Conservation (phyloP, 64 coral and sea anemone genomes). For the Stylophora pistillata region DNA sequence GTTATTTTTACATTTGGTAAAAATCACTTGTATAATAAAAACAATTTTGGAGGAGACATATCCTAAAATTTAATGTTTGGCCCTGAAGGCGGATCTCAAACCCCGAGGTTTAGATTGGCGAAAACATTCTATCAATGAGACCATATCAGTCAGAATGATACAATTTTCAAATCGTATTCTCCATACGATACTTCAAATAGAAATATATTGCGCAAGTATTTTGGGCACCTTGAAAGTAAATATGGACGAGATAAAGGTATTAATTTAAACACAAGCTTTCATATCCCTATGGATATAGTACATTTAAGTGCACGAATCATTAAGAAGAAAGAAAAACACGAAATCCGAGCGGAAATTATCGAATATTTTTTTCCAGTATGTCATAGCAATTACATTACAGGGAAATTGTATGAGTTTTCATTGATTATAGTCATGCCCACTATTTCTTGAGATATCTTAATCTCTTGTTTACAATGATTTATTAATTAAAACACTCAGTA, state of each 20-base stretch:
- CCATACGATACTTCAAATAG: neutral
- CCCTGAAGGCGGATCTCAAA: too few relatives aligned
- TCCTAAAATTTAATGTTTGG: too few relatives aligned
- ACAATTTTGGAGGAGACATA: neutral
- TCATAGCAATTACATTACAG: neutral
- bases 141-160: neutral
- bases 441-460: neutral
- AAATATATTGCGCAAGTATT: neutral
- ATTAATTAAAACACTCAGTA: slow-evolving; percentile 3
- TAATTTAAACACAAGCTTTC: neutral
- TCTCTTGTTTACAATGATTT: neutral
- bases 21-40: neutral
- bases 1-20: neutral
- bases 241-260: neutral
- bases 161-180: neutral
- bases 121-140: neutral
- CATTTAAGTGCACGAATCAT: too few relatives aligned
- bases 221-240: neutral
- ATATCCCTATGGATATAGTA: neutral
- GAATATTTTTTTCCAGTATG: neutral
- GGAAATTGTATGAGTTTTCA: neutral
- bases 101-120: too few relatives aligned
- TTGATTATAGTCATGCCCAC: neutral
- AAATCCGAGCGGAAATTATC: neutral
- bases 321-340: neutral